Conservation (phyloP, 2,888 invertebrate species). For the Bhutanitis thaidina region DNA sequence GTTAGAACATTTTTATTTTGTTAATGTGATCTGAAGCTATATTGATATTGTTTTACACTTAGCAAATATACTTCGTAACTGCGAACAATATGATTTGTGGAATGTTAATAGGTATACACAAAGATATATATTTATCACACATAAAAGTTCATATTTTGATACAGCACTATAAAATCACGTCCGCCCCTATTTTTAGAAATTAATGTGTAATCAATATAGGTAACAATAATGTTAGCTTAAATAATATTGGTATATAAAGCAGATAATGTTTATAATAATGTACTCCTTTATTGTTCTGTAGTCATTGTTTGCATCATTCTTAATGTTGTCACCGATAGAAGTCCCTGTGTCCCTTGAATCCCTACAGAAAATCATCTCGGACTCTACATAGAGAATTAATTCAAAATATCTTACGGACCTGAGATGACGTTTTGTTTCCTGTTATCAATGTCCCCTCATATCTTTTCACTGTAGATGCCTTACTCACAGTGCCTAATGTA, state of each 20-base stretch:
- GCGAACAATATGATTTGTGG: conserved; percentile 12
- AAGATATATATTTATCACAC: conserved; percentile 52
- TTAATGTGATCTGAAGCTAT: conserved; percentile 75
- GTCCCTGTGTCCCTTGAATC: neutral
- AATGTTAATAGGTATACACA: conserved; percentile 37
- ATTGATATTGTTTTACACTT: conserved; percentile 27
- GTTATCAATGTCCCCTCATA: conserved; percentile 47
- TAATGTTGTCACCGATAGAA: conserved; percentile 10
- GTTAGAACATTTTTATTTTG: conserved; percentile 61
- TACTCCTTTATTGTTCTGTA: neutral
- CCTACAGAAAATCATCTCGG: conserved; percentile 8
- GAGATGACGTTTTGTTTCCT: conserved; percentile 14
- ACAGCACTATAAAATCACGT: conserved; percentile 64
- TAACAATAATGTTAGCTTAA: conserved; percentile 11
- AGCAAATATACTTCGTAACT: conserved; percentile 7
- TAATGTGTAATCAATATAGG: conserved; percentile 39
- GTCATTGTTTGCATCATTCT: conserved; percentile 15
- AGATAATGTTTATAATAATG: conserved; percentile 11
- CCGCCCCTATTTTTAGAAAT: conserved; percentile 72
- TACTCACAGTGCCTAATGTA: conserved; percentile 89
- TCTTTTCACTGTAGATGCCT: conserved; percentile 90
- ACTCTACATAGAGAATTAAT: neutral
- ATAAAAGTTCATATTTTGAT: conserved; percentile 63
- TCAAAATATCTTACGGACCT: neutral
- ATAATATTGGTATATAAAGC: conserved; percentile 11